phyloP scores from a whole-genome alignment of 1,140 invertebrate species.

The Protaetia brevitarsis region DNA sequence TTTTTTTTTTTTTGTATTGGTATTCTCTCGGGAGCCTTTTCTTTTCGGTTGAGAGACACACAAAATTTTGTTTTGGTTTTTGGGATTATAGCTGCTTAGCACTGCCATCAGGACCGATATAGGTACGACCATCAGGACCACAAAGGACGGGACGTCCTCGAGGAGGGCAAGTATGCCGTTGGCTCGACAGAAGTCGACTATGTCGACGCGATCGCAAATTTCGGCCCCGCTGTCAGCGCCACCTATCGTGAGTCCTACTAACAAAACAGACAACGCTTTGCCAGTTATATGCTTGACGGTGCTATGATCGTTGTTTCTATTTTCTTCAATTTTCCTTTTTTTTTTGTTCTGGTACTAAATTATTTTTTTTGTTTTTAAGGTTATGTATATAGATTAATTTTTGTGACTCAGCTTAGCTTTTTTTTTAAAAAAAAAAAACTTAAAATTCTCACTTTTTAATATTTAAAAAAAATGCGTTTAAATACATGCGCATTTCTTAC shows the following conservation, averaged over 20 bases:
- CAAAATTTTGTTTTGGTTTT: slow-evolving; percentile 26
- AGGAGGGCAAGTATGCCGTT: slow-evolving; percentile 42
- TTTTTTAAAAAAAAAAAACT: no score
- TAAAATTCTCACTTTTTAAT: no score
- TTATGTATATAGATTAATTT: no score
- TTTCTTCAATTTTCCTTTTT: no score
- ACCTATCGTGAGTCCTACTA: slow-evolving; percentile 45
- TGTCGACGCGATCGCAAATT: slow-evolving; percentile 38
- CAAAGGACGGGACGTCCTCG: slow-evolving; percentile 42
- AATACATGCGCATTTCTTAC: no score
- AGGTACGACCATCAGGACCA: slow-evolving; percentile 62
- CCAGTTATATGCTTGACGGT: neutral
- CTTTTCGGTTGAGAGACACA: neutral
- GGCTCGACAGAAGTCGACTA: slow-evolving; percentile 36
- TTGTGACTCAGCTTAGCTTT: no score
- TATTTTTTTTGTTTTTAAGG: no score
- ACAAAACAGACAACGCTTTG: slow-evolving; percentile 23
- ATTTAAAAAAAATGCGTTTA: no score
- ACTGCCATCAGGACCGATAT: slow-evolving; percentile 79
- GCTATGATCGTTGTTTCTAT: neutral
- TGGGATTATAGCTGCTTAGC: slow-evolving; percentile 68
- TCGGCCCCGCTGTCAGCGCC: slow-evolving; percentile 39
- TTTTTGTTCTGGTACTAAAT: no score
- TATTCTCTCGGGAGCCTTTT: neutral
- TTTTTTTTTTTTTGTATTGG: neutral